Evolutionary conservation across 2,113 vertebrate species (phyloP).

Genomic region (Salvator merianae): DNA sequence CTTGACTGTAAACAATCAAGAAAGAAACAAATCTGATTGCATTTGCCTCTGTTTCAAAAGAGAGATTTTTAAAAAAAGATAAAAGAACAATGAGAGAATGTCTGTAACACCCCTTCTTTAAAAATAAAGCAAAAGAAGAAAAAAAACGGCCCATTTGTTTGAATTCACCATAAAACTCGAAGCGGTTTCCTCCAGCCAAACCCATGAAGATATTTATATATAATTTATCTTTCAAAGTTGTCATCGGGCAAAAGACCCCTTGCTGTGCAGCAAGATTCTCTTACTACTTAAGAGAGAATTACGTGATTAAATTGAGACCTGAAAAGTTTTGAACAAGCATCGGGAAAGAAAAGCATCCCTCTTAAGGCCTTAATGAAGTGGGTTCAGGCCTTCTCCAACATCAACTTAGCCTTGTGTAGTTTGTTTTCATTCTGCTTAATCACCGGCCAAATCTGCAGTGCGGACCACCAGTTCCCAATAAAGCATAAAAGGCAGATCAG

Average conservation of each 20-base stretch:
- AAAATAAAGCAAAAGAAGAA: slow-evolving; percentile 52
- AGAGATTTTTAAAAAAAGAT: background rate
- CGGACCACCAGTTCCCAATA: slow-evolving; percentile 96
- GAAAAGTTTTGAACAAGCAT: slow-evolving; percentile 90
- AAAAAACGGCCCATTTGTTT: slow-evolving; percentile 69
- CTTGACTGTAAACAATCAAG: slow-evolving; percentile 5
- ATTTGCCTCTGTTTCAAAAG: slow-evolving; percentile 8
- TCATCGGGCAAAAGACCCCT: slow-evolving; percentile 88
- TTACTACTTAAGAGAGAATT: slow-evolving; percentile 92
- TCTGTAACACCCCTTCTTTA: slow-evolving; percentile 32
- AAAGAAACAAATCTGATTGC: background rate
- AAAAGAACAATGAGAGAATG: background rate
- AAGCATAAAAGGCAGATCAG: slow-evolving; percentile 97
- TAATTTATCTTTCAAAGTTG: slow-evolving; percentile 95
- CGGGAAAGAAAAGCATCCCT: slow-evolving; percentile 91
- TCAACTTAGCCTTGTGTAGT: slow-evolving; percentile 93
- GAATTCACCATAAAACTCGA: slow-evolving; percentile 60
- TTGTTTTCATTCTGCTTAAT: slow-evolving; percentile 98
- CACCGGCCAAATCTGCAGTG: slow-evolving; percentile 91
- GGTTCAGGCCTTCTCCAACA: slow-evolving; percentile 92
- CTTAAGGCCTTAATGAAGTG: slow-evolving; percentile 98
- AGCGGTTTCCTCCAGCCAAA: slow-evolving; percentile 69
- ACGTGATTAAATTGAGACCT: slow-evolving; percentile 96
- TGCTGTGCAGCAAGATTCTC: slow-evolving; percentile 87
- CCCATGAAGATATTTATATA: slow-evolving; percentile 87